Evolutionary conservation across 2,797 vertebrate species (phyloP).

Genomic region (Gymnothorax reevesii): DNA sequence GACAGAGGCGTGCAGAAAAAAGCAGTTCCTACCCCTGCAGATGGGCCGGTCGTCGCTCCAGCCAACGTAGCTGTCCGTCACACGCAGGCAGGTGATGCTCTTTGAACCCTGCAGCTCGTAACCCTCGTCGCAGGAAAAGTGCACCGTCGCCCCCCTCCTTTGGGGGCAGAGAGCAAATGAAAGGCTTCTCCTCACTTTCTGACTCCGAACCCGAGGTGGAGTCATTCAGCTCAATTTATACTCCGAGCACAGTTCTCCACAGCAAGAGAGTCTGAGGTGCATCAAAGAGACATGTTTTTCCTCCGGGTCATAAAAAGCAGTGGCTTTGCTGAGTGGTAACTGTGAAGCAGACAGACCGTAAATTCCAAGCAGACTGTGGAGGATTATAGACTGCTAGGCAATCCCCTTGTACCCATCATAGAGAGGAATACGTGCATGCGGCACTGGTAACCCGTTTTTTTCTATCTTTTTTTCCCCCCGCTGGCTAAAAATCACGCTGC

Average conservation of each 20-base stretch:
- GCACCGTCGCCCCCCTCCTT: conserved; percentile 92
- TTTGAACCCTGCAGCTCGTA: conserved; percentile 97
- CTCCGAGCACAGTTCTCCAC: not conserved
- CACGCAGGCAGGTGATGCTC: conserved; percentile 94
- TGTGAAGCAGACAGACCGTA: not conserved
- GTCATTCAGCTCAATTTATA: not conserved
- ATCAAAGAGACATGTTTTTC: not conserved
- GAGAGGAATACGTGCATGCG: not conserved
- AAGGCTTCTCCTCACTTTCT: not conserved
- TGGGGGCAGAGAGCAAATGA: conserved; percentile 22
- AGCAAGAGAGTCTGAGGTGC: not conserved
- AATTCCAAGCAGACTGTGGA: not conserved
- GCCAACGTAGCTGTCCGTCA: conserved; percentile 95
- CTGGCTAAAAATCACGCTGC: not conserved
- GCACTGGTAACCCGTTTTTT: not conserved
- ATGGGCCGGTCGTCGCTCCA: conserved; percentile 97
- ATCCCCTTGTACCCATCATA: not conserved
- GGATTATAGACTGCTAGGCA: not conserved
- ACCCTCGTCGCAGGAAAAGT: conserved; percentile 96
- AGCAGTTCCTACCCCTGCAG: conserved; percentile 85
- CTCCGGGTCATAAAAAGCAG: not conserved
- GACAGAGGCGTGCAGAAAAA: conserved; percentile 17
- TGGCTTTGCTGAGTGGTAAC: not conserved
- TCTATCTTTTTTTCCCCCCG: not conserved
- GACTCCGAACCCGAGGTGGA: not conserved